Conservation (phyloP, 2,888 invertebrate species). For the Stenoptilia bipunctidactyla region DNA sequence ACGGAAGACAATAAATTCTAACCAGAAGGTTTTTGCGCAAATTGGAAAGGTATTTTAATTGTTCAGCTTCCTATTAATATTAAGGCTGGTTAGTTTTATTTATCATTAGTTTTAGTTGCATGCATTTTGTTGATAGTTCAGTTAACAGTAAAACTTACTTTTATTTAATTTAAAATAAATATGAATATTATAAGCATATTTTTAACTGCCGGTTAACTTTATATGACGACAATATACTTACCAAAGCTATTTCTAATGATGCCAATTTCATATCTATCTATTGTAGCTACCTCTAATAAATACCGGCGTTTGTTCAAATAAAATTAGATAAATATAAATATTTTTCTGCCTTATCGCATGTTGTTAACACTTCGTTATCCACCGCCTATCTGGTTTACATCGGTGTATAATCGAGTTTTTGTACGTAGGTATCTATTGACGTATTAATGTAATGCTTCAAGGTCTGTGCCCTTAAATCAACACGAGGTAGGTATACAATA, state of each 20-base stretch:
- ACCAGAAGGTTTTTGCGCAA: slow-evolving; percentile 4
- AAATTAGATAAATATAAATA: background rate
- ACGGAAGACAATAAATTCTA: too few species aligned
- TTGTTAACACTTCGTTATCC: background rate
- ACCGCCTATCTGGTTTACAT: background rate
- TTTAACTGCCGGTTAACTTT: too few species aligned
- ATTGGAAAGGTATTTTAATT: background rate
- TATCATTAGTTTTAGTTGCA: too few species aligned
- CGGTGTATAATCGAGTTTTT: background rate
- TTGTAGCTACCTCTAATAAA: too few species aligned
- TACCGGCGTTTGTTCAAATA: too few species aligned
- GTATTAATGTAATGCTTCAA: background rate
- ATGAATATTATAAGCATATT: too few species aligned
- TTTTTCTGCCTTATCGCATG: background rate
- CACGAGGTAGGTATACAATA: background rate
- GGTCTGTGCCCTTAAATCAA: background rate
- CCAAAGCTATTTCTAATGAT: background rate
- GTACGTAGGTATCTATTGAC: background rate
- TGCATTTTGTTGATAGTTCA: too few species aligned
- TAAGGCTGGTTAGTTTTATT: too few species aligned
- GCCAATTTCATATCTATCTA: background rate
- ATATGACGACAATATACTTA: background rate
- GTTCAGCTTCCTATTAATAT: too few species aligned
- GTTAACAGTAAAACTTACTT: too few species aligned
- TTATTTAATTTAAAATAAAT: too few species aligned